phyloP scores from a whole-genome alignment of 2,113 vertebrate species.

The Callipepla californica region DNA sequence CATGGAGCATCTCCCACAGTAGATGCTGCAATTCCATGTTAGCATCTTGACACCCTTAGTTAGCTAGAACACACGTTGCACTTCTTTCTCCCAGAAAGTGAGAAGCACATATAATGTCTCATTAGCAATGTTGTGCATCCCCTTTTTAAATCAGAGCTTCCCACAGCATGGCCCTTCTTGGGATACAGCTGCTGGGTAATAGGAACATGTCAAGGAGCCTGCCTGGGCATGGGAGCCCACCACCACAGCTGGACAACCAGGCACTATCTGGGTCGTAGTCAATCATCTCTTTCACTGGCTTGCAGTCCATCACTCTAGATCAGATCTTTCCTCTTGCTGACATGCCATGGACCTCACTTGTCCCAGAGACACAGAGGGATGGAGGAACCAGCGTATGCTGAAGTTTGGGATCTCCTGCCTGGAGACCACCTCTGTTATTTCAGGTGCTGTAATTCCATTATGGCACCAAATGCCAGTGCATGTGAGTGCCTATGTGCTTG shows the following conservation, averaged over 20 bases:
- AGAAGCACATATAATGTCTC: neutral
- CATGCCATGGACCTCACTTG: no score
- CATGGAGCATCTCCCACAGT: neutral
- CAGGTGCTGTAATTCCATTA: neutral
- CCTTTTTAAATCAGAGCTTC: neutral
- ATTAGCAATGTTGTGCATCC: neutral
- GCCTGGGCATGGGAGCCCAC: neutral
- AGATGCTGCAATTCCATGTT: neutral
- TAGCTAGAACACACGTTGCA: neutral
- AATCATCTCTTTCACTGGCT: neutral
- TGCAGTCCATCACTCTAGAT: neutral
- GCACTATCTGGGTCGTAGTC: accelerated
- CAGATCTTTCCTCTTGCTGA: neutral
- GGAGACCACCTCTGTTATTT: neutral
- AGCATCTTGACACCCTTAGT: neutral
- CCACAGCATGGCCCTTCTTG: accelerated
- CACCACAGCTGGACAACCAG: neutral
- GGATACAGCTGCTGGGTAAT: neutral
- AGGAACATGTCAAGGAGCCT: neutral
- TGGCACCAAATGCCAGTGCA: neutral
- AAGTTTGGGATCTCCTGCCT: neutral
- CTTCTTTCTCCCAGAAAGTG: neutral
- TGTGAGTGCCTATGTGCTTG: accelerated
- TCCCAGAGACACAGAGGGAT: neutral
- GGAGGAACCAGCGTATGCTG: neutral